phyloP scores from a whole-genome alignment of 2,113 vertebrate genomes.

The Zosterops hypoxanthus region DNA sequence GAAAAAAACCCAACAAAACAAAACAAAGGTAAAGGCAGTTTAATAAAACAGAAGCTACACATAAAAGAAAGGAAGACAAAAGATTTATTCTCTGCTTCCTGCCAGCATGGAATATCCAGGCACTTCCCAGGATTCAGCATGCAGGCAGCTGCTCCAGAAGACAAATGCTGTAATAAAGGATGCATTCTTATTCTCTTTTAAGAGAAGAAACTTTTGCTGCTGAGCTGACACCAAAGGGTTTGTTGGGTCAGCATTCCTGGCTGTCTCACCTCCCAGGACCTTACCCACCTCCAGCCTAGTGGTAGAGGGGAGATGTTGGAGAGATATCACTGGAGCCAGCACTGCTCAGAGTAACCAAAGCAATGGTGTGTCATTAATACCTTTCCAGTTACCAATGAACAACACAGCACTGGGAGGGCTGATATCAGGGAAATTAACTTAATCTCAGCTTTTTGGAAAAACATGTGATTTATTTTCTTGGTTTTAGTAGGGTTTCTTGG shows the following conservation, averaged over 20 bases:
- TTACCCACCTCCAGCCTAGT: fast-evolving
- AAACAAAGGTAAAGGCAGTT: neutral
- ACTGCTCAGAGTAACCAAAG: neutral
- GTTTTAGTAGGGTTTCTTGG: fast-evolving
- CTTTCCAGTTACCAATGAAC: neutral
- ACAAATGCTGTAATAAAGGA: neutral
- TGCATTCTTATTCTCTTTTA: neutral
- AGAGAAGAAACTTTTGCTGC: neutral
- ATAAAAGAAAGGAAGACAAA: neutral
- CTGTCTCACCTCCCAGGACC: neutral
- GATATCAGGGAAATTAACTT: neutral
- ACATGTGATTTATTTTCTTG: fast-evolving
- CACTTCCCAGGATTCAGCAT: neutral
- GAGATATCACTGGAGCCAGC: neutral
- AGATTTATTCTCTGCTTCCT: neutral
- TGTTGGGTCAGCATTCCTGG: neutral
- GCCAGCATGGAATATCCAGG: neutral
- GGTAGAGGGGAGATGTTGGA: no score
- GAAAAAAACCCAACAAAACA: no score
- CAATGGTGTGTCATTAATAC: no score
- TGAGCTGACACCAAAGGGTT: neutral
- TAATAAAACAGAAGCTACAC: neutral
- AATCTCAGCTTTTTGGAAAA: neutral
- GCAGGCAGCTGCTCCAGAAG: fast-evolving
- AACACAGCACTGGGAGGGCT: neutral